phyloP scores from a whole-genome alignment of 1,140 invertebrate genomes.

The Melitaea cinxia region DNA sequence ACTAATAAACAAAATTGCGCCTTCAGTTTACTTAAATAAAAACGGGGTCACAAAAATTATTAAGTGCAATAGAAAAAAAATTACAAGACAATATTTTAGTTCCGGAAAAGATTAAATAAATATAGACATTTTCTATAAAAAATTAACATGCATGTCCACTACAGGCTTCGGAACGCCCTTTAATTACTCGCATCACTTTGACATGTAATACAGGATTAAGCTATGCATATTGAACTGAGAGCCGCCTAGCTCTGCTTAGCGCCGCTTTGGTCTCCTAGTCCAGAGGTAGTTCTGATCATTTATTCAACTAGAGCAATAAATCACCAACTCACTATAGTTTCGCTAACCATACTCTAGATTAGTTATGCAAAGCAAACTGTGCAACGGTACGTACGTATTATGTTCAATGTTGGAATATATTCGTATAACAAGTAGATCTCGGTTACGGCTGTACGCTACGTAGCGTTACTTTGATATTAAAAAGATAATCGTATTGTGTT shows the following conservation, averaged over 20 bases:
- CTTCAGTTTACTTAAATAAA: neutral
- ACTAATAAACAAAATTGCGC: constrained; percentile 13
- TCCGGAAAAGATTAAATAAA: no score
- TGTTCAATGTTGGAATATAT: constrained; percentile 2
- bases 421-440: neutral
- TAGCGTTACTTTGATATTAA: no score
- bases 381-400: neutral
- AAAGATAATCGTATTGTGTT: no score
- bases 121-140: neutral
- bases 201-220: constrained; percentile 10
- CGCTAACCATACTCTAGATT: constrained; percentile 9
- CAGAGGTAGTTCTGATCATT: constrained; percentile 15
- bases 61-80: neutral
- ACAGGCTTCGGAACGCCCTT: neutral
- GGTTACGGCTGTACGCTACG: neutral
- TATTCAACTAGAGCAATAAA: constrained; percentile 25
- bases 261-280: neutral
- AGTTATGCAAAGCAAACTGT: constrained; percentile 5
- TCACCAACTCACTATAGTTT: constrained; percentile 12
- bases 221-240: constrained; percentile 8
- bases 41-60: neutral
- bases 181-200: neutral
- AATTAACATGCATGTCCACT: neutral
- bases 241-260: neutral
- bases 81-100: neutral